Base-by-base conservation (phyloP, 2,797 vertebrate genomes). In the Paramormyrops hopkinsi region DNA sequence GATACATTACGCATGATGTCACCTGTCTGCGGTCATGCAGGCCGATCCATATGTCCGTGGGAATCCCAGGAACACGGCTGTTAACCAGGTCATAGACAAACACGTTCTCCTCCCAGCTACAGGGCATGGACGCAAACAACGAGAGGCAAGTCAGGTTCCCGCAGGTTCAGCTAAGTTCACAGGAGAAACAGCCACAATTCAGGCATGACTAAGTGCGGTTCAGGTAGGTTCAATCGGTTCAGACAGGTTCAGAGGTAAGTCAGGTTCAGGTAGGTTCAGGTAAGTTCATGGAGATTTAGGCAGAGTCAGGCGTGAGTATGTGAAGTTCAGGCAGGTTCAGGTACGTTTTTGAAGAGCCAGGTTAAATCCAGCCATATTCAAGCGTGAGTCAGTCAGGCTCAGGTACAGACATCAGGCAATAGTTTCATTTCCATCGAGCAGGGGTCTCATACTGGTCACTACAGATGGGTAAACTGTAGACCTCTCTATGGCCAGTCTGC, bases 21-120 rank as follows among this genome's bases (percentile, higher is more conserved):
- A 97, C 96, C 96, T 96, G 95, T 90, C 96, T 95, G 0, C 96
- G 93, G 91, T 97, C 96, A 0, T 96, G 96, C 90, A 97, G 96
- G 25, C 96, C 96, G 0, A 89, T 96, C 96, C 96, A 97, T 91
- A 97, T 94, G 93, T 97, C 95, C 0, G 95, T 96, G 11, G 96
- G 96, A 90, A 96, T 96, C 86, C 96, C 97, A 0, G 96, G 96
- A 25, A 97, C 95, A 0, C 96, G 96, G 92, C 95, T 97, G 93
- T 96, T 96, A 83, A 97, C 95, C 53, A 97, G 94, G 90, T 97
- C 96, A 0, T 96, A 96, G 37, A 96, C 95, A 1, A 97, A 97
- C 88, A 96, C 95, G 0, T 97, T 97, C 92, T 97, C 96, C 89
- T 97, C 95, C 97, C 96, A 97, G 94, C 96, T 97, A 92, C 7